phyloP scores from a whole-genome alignment of 2,113 vertebrate genomes.

The Coturnix japonica region DNA sequence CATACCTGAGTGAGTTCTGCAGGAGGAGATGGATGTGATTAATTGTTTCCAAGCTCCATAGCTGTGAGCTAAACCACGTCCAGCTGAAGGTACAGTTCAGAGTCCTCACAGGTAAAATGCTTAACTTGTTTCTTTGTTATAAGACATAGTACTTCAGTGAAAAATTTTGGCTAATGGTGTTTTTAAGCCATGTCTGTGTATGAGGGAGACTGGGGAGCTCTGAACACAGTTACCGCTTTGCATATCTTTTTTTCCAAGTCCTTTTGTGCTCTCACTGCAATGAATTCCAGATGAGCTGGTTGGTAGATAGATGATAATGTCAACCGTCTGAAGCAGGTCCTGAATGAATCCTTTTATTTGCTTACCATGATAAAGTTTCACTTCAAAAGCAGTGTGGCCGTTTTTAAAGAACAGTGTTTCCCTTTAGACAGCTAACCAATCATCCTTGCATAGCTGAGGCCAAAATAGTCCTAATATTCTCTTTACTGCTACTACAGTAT shows the following conservation, averaged over 20 bases:
- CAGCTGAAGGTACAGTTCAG: background rate
- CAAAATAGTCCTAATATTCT: slow-evolving; percentile 82
- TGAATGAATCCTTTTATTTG: slow-evolving; percentile 49
- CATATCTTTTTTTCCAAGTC: no score
- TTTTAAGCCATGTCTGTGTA: background rate
- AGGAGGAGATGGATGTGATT: background rate
- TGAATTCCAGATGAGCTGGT: background rate
- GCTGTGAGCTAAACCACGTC: background rate
- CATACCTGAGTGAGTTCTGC: fast-evolving
- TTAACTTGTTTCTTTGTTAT: background rate
- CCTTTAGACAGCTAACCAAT: slow-evolving; percentile 74
- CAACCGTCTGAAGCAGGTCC: background rate
- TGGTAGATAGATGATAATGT: no score
- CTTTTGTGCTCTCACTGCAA: background rate
- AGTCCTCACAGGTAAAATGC: background rate
- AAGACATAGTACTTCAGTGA: fast-evolving
- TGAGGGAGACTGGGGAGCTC: background rate
- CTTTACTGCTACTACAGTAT: slow-evolving; percentile 75
- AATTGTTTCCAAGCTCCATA: background rate
- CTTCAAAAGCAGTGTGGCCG: slow-evolving; percentile 63
- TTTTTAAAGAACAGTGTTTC: slow-evolving; percentile 68
- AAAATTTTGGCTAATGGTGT: background rate
- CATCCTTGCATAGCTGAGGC: slow-evolving; percentile 72
- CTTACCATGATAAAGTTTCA: slow-evolving; percentile 55
- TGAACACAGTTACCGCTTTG: no score